Percentiles rank a stretch among this genome's conserved stretches.
Evolutionary conservation across 2,797 vertebrate species (phyloP).

Genomic region (Takifugu ocellatus): DNA sequence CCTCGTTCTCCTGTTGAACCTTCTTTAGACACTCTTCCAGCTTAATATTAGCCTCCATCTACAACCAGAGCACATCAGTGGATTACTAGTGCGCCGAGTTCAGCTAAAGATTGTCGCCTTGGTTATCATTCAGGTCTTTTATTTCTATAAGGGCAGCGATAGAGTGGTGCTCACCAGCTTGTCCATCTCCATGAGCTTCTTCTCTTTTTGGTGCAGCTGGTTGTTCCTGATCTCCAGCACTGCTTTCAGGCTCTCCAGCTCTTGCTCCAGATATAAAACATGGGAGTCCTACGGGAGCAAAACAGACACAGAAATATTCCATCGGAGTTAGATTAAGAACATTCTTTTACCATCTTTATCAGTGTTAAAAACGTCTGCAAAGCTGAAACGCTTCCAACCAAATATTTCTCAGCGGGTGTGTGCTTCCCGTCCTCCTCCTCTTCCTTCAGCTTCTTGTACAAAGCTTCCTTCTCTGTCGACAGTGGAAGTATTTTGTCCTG

Average conservation of each 20-base stretch:
- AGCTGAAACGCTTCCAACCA: slow-evolving; percentile 49
- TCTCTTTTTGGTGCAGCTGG: slow-evolving; percentile 88
- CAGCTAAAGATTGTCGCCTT: neutral
- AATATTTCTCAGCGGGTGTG: slow-evolving; percentile 78
- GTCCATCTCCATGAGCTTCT: slow-evolving; percentile 92
- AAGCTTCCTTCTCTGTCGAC: slow-evolving; percentile 78
- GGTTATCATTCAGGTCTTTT: neutral
- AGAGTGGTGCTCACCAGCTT: slow-evolving; percentile 77
- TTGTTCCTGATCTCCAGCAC: slow-evolving; percentile 94
- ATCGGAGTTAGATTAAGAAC: no score
- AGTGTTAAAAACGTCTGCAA: no score
- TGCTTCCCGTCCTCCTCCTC: slow-evolving; percentile 82
- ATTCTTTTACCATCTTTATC: no score
- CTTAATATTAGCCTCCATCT: slow-evolving; percentile 85
- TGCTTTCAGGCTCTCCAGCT: slow-evolving; percentile 92
- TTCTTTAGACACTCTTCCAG: slow-evolving; percentile 87
- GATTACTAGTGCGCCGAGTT: neutral
- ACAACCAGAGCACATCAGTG: slow-evolving; percentile 1
- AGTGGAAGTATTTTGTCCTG: slow-evolving; percentile 84
- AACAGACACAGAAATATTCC: slow-evolving; percentile 14
- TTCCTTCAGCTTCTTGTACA: slow-evolving; percentile 81
- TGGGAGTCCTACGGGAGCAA: slow-evolving; percentile 83
- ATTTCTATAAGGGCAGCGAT: neutral
- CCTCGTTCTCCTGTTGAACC: slow-evolving; percentile 93
- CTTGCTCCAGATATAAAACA: slow-evolving; percentile 89